Evolutionary conservation across 2,797 vertebrate genomes (phyloP).

Genomic region (Psittacula echo): DNA sequence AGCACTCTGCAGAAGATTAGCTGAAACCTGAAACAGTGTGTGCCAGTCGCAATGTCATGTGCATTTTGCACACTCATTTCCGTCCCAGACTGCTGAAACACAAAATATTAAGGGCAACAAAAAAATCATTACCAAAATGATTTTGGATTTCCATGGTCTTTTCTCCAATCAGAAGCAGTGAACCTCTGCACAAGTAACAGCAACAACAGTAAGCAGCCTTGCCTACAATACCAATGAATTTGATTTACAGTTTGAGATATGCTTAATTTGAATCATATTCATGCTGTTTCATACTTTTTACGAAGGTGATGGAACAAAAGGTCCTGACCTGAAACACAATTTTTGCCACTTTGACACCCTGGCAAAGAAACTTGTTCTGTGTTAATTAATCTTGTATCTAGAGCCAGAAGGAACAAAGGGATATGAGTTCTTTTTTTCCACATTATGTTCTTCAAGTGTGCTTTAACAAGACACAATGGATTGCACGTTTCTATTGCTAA

Average conservation of each 20-base stretch:
- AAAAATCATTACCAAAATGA: background rate
- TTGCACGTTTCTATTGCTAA: background rate
- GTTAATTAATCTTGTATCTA: background rate
- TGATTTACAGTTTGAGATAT: background rate
- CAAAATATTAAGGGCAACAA: background rate
- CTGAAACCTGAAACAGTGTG: background rate
- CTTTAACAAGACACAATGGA: background rate
- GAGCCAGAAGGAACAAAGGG: background rate
- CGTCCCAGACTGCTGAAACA: background rate
- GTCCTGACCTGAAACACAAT: background rate
- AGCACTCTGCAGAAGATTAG: background rate
- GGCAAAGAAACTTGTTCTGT: background rate
- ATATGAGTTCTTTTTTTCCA: background rate
- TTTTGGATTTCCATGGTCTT: background rate
- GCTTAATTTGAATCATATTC: background rate
- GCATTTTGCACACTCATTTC: background rate
- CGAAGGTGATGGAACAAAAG: background rate
- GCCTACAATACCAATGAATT: background rate
- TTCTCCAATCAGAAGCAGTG: background rate
- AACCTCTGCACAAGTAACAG: background rate
- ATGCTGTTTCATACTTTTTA: background rate
- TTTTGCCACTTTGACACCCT: background rate
- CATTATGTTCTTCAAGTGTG: background rate
- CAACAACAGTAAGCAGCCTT: background rate
- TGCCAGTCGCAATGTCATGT: rapidly evolving